Conservation (phyloP, 64 coral and sea anemone genomes). For the Porites lutea region DNA sequence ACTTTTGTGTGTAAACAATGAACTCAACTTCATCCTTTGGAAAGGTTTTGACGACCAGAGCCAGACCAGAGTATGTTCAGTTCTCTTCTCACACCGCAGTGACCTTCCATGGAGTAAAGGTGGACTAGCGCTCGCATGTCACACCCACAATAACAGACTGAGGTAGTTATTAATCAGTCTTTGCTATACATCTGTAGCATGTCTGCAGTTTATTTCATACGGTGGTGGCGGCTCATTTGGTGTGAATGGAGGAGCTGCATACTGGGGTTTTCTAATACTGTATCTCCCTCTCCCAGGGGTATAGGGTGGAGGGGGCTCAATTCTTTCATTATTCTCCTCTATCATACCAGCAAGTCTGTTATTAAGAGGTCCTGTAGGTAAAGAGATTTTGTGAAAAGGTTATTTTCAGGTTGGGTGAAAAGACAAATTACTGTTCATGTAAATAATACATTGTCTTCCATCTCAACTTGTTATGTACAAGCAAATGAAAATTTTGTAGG, state of each 20-base stretch:
- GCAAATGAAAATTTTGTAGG: no score
- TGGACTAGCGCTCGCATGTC: not conserved
- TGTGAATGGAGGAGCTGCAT: slow-evolving; percentile 41
- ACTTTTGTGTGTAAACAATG: not conserved
- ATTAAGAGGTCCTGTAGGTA: slow-evolving; percentile 72
- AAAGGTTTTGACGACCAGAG: no score
- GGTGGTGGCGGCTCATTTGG: slow-evolving; percentile 95
- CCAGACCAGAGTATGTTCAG: no score
- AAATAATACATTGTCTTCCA: no score
- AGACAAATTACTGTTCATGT: no score
- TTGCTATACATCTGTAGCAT: slow-evolving; percentile 86
- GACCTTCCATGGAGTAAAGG: not conserved
- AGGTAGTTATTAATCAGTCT: not conserved
- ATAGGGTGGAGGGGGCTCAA: slow-evolving; percentile 92
- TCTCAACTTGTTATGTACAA: not conserved
- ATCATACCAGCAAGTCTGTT: slow-evolving; percentile 71
- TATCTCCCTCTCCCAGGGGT: slow-evolving; percentile 68
- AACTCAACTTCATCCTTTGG: not conserved
- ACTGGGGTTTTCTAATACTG: slow-evolving; percentile 25
- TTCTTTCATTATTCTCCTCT: slow-evolving; percentile 72
- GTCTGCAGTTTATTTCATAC: slow-evolving; percentile 78
- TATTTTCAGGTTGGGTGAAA: no score
- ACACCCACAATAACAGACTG: not conserved
- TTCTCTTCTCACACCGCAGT: not conserved
- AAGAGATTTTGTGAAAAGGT: not conserved